These are phyloP conservation scores for Umimayanthus chanpuru DNA, from an alignment of 92 coral and sea anemone genomes.

Conservation along the genomic window DNA sequence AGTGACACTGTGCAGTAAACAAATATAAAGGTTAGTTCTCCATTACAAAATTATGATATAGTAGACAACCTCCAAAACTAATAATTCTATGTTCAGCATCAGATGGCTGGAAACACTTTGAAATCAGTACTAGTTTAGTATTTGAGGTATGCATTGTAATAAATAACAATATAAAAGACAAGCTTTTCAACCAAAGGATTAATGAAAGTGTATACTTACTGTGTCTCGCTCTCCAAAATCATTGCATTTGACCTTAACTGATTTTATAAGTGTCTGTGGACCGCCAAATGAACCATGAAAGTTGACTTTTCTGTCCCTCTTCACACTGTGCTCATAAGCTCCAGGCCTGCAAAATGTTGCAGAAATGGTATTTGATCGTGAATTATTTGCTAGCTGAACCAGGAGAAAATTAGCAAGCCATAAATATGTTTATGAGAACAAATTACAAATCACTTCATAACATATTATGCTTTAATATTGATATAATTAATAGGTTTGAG, in stretches of 20 bases:
- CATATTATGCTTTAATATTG: no score
- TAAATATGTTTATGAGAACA: not conserved
- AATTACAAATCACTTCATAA: not conserved
- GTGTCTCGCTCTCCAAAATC: constrained; percentile 89
- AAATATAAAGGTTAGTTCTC: not conserved
- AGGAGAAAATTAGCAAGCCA: no score
- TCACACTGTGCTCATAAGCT: constrained; percentile 83
- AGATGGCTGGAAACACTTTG: no score
- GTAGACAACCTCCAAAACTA: no score
- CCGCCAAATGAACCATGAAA: constrained; percentile 98
- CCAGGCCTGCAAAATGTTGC: constrained; percentile 69
- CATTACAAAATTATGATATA: not conserved
- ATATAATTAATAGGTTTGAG: no score
- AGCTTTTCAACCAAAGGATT: not conserved
- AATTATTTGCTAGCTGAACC: not conserved
- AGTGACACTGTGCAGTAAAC: constrained; percentile 67
- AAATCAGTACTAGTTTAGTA: no score
- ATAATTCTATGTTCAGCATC: no score
- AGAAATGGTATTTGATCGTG: not conserved
- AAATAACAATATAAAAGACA: not conserved
- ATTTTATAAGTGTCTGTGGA: constrained; percentile 86
- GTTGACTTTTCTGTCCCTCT: constrained; percentile 82
- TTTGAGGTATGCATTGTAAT: no score
- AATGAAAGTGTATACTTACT: constrained; percentile 62
- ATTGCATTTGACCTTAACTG: constrained; percentile 90